Conservation (phyloP, 2,113 vertebrate species). For the Erpornis zantholeuca region DNA sequence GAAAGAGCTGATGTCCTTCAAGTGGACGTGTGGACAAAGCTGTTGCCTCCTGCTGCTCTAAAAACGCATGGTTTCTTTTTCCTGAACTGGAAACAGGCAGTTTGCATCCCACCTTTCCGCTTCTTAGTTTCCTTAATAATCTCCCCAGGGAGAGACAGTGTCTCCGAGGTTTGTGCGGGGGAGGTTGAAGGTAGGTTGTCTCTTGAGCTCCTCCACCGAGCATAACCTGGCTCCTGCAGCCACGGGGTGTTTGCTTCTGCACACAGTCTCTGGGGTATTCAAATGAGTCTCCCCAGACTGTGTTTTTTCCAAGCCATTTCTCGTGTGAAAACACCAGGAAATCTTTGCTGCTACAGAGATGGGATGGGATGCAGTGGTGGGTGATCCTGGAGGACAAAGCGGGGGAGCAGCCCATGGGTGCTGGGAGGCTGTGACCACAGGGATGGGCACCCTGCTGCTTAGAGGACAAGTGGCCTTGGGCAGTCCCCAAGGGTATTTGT, state of each 20-base stretch:
- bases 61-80: neutral
- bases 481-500: neutral
- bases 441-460: neutral
- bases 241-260: neutral
- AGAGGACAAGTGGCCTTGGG: accelerated
- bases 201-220: neutral
- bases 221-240: neutral
- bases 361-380: neutral
- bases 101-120: neutral
- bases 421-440: neutral
- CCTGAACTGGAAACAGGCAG: neutral
- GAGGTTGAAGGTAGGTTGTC: neutral
- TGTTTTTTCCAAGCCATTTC: neutral
- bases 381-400: neutral
- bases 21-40: neutral
- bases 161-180: neutral
- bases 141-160: neutral
- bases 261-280: neutral
- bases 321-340: neutral
- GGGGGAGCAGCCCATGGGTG: neutral
- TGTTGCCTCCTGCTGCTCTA: neutral
- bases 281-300: neutral
- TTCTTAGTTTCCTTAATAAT: neutral
- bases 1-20: neutral
- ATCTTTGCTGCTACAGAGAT: neutral